A percentile compares a stretch with the other conserved stretches of the same genome.
phyloP scores from a whole-genome alignment of 92 coral and sea anemone genomes.

The Epizoanthus scotinus region DNA sequence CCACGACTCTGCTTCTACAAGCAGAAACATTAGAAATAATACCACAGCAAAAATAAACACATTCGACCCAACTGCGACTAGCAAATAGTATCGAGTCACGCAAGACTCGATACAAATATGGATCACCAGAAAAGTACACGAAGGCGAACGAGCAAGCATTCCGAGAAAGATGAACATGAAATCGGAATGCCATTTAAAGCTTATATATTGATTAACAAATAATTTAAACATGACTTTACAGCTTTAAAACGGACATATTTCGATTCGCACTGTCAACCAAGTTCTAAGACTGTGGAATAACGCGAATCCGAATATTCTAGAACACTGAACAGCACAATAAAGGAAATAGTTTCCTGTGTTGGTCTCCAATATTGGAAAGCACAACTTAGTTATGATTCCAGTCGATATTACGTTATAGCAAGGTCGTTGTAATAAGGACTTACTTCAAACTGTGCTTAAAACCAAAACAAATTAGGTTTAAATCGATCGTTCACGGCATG shows the following conservation, averaged over 20 bases:
- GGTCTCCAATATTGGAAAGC: not conserved
- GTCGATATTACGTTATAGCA: too few species aligned
- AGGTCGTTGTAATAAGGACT: not conserved
- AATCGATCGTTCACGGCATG: not conserved
- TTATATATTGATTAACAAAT: not conserved
- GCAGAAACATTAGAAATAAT: too few species aligned
- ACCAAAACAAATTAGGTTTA: not conserved
- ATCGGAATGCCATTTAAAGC: too few species aligned
- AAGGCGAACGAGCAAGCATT: too few species aligned
- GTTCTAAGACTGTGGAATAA: too few species aligned
- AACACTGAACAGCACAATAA: too few species aligned
- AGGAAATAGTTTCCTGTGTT: not conserved
- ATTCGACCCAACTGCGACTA: not conserved
- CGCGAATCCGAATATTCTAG: not conserved
- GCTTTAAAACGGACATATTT: too few species aligned
- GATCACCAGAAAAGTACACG: not conserved
- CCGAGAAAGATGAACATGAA: too few species aligned
- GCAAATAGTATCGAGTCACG: conserved; percentile 19
- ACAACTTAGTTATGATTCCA: not conserved
- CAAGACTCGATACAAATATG: not conserved
- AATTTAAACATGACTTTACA: not conserved
- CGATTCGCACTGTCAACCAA: too few species aligned
- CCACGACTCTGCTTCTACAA: too few species aligned
- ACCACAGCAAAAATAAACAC: conserved; percentile 3
- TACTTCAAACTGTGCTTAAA: not conserved